Conservation (phyloP, 2,888 invertebrate genomes). For the Leptura quadrifasciata region DNA sequence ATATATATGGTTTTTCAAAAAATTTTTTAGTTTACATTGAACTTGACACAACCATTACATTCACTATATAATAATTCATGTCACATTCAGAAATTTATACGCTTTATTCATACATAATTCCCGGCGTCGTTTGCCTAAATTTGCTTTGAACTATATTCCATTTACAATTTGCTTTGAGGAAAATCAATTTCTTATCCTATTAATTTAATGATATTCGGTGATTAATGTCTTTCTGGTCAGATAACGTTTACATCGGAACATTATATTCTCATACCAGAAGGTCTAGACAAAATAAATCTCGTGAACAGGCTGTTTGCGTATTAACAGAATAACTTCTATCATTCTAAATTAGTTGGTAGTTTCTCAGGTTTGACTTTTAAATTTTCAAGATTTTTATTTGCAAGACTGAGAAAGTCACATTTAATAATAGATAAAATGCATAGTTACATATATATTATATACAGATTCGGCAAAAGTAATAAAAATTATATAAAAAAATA, state of each 20-base stretch:
- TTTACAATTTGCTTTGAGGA: neutral
- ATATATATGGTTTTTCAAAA: too few species aligned
- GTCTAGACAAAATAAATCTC: constrained; percentile 12
- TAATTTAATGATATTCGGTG: constrained; percentile 29
- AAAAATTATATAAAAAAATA: too few species aligned
- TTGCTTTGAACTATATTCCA: constrained; percentile 13
- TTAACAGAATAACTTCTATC: neutral
- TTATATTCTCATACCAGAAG: constrained; percentile 19
- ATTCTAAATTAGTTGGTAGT: neutral
- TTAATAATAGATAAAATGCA: too few species aligned
- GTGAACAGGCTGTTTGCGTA: neutral
- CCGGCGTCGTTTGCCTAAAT: neutral
- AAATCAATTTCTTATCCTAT: constrained; percentile 2
- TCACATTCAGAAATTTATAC: neutral
- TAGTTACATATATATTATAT: too few species aligned
- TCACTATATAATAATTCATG: too few species aligned
- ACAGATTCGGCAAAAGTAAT: too few species aligned
- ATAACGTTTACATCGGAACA: constrained; percentile 16
- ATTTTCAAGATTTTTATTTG: neutral
- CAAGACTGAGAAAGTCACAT: too few species aligned
- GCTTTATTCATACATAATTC: neutral
- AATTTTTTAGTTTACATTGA: too few species aligned
- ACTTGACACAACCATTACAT: too few species aligned
- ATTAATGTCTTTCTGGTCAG: constrained; percentile 28
- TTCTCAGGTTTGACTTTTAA: neutral